Conservation (phyloP, 2,888 invertebrate genomes). For the Mythimna ferrago region DNA sequence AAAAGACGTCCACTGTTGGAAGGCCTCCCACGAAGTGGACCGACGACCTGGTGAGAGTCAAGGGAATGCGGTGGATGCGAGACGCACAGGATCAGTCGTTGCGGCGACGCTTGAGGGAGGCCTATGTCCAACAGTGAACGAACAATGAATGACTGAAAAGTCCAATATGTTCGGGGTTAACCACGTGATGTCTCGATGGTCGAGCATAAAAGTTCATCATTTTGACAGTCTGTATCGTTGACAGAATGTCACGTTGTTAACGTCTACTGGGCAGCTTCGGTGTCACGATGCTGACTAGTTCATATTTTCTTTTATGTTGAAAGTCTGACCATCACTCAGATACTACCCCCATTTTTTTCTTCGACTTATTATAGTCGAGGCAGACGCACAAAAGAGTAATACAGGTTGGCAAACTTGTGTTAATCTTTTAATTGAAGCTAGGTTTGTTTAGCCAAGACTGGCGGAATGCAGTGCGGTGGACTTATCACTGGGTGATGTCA, state of each 20-base stretch:
- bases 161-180: not conserved
- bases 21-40: too few relatives aligned
- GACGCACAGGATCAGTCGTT: too few relatives aligned
- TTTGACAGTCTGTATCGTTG: not conserved
- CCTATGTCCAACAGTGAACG: too few relatives aligned
- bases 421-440: constrained; percentile 66
- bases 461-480: constrained; percentile 64
- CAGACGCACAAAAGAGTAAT: not conserved
- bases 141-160: not conserved
- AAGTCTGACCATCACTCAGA: not conserved
- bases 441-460: constrained; percentile 73
- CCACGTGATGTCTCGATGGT: not conserved
- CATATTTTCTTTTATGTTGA: not conserved
- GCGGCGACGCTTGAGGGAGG: too few relatives aligned
- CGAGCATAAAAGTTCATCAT: not conserved
- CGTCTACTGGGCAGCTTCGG: not conserved
- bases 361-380: not conserved
- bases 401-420: constrained; percentile 15
- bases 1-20: too few relatives aligned
- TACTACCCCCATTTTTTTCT: not conserved
- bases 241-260: not conserved
- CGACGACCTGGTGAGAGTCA: too few relatives aligned
- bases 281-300: not conserved
- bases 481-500: constrained; percentile 67
- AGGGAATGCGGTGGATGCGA: too few relatives aligned